Evolutionary conservation across 2,888 invertebrate species (phyloP).

Genomic region (Mongoloraphidia duomilia): DNA sequence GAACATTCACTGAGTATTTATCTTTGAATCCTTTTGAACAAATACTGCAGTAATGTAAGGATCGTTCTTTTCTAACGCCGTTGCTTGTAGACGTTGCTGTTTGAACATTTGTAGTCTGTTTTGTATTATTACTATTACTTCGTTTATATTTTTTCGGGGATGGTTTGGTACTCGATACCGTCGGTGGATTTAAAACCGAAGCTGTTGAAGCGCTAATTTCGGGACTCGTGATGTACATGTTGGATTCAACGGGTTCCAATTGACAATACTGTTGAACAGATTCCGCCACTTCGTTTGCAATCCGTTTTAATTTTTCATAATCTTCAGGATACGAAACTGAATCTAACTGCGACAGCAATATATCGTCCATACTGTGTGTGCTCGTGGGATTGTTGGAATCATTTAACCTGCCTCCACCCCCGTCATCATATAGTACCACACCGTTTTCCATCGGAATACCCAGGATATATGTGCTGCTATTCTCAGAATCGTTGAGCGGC

Average conservation of each 20-base stretch:
- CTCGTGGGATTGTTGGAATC: constrained; percentile 40
- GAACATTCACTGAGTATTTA: constrained; percentile 95
- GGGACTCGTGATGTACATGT: constrained; percentile 35
- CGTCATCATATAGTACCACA: constrained; percentile 36
- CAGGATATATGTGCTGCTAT: not conserved
- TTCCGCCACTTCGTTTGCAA: constrained; percentile 69
- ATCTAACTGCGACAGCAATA: constrained; percentile 52
- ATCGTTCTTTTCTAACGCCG: constrained; percentile 70
- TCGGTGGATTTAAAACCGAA: constrained; percentile 38
- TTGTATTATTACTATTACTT: constrained; percentile 26
- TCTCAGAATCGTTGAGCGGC: constrained; percentile 6
- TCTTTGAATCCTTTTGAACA: constrained; percentile 90
- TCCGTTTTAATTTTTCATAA: constrained; percentile 70
- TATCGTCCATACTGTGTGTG: constrained; percentile 52
- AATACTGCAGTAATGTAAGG: constrained; percentile 83
- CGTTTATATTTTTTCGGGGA: constrained; percentile 58
- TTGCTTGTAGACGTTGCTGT: constrained; percentile 47
- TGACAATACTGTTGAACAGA: constrained; percentile 56
- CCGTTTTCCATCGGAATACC: constrained; percentile 17
- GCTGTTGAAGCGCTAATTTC: constrained; percentile 30
- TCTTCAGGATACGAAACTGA: constrained; percentile 53
- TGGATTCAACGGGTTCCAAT: constrained; percentile 35
- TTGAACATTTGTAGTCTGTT: constrained; percentile 20
- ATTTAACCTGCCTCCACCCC: constrained; percentile 29
- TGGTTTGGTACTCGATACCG: constrained; percentile 46